Percentiles rank a stretch among this genome's conserved stretches.
These are phyloP conservation scores for Phrynocephalus guinanensis DNA, from an alignment of 2,797 vertebrate species.

Conservation along the genomic window DNA sequence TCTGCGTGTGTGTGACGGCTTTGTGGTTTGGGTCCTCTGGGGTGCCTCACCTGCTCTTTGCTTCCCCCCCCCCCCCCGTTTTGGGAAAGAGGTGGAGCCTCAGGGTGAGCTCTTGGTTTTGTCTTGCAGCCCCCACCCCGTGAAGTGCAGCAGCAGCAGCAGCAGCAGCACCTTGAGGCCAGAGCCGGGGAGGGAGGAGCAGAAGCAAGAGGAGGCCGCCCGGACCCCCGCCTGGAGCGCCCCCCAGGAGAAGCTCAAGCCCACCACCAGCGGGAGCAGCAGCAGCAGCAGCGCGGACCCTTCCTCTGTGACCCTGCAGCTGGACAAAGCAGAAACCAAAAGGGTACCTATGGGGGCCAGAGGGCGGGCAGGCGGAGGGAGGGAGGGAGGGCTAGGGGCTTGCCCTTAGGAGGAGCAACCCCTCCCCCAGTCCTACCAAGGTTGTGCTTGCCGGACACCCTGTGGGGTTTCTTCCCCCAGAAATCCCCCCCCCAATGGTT, in stretches of 20 bases:
- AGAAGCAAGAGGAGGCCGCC: conserved; percentile 72
- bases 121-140: conserved; percentile 88
- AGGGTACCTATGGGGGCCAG: conserved; percentile 69
- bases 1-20: too few species aligned
- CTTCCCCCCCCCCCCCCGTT: fast-evolving
- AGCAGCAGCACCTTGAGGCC: conserved; percentile 75
- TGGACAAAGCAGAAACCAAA: conserved; percentile 78
- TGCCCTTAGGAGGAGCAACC: not conserved
- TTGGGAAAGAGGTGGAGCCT: not conserved
- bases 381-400: fast-evolving
- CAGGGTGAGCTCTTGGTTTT: conserved; percentile 14
- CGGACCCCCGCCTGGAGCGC: conserved; percentile 81
- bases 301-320: conserved; percentile 60
- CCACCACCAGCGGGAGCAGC: conserved; percentile 69
- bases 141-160: conserved; percentile 88
- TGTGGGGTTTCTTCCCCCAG: too few species aligned
- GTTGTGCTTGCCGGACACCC: too few species aligned
- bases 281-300: conserved; percentile 65
- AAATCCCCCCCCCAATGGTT: too few species aligned
- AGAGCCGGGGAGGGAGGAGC: conserved; percentile 79
- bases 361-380: not conserved
- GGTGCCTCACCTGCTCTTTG: fast-evolving
- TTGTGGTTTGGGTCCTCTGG: too few species aligned
- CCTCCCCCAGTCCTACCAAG: not conserved
- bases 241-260: conserved; percentile 89